Evolutionary conservation across 2,888 invertebrate species (phyloP).

Genomic region (Ochropleura plecta): DNA sequence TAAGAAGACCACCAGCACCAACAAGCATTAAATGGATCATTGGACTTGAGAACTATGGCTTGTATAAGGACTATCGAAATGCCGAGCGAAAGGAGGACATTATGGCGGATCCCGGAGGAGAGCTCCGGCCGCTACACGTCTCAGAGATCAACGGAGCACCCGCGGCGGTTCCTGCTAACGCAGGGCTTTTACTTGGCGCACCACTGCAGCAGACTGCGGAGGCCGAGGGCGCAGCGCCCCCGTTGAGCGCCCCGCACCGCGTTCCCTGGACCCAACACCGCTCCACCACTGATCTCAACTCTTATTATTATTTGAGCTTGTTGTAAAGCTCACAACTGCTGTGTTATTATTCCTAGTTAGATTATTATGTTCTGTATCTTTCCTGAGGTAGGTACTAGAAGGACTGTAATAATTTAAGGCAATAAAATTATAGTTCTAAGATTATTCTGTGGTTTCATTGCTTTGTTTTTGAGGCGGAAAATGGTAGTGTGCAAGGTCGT

Average conservation of each 20-base stretch:
- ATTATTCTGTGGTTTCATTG: slow-evolving; percentile 71
- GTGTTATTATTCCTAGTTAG: slow-evolving; percentile 89
- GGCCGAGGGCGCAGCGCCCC: slow-evolving; percentile 70
- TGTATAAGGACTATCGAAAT: slow-evolving; percentile 84
- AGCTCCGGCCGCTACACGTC: slow-evolving; percentile 78
- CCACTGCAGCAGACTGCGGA: slow-evolving; percentile 72
- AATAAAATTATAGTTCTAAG: slow-evolving; percentile 77
- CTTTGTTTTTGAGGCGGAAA: slow-evolving; percentile 64
- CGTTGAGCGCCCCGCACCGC: slow-evolving; percentile 68
- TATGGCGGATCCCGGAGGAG: slow-evolving; percentile 86
- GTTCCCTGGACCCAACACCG: slow-evolving; percentile 82
- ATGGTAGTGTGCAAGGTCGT: slow-evolving; percentile 64
- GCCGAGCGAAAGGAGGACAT: slow-evolving; percentile 85
- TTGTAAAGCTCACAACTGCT: slow-evolving; percentile 87
- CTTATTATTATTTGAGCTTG: slow-evolving; percentile 80
- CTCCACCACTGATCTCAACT: slow-evolving; percentile 87
- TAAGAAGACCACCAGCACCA: slow-evolving; percentile 89
- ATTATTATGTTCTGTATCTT: slow-evolving; percentile 84
- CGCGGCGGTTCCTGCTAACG: slow-evolving; percentile 83
- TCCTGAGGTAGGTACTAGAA: slow-evolving; percentile 77
- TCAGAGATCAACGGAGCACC: slow-evolving; percentile 88
- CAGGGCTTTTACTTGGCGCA: slow-evolving; percentile 83
- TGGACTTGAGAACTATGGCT: slow-evolving; percentile 79
- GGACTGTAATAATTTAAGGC: slow-evolving; percentile 88
- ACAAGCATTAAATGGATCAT: slow-evolving; percentile 78